Base-by-base conservation (phyloP, 2,797 vertebrate species). In the Lagocephalus sceleratus region DNA sequence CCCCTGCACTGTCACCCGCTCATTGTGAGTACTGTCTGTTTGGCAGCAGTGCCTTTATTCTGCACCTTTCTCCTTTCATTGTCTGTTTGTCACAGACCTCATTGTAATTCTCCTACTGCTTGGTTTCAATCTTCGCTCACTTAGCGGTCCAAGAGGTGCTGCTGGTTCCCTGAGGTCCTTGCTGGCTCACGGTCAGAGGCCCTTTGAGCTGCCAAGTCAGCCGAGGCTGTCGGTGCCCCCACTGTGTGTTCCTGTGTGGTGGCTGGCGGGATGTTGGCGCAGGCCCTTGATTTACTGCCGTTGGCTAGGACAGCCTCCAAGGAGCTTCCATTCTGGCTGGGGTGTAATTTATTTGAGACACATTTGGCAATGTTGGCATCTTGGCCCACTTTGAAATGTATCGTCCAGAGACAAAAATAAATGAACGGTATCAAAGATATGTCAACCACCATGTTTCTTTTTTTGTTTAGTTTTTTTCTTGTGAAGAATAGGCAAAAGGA, bases 281-380 rank as follows among this genome's bases (percentile, higher is more conserved):
- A 8, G 75, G 39, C 68, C 78, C 76, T 71, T 84, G 81, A 88
- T 88, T 89, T 87, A 85, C 78, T 72, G 85, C 87, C 83, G 84
- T 87, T 81, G 86, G 86, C 86, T 65, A 80, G 81, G 66, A 71
- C 63, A 47, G 57, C 82, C 82, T 86, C 81, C 66, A 70, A 83
- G 85, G 87, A 85, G 76, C 76, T 59, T 47, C 71, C 68, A 73
- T 75, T 75, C 82, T 84, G 83, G 77, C 77, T 66, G 63, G 76
- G 74, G 78, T 84, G 82, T 85, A 73, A 82, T 90, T 88, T 90
- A 83, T 88, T 88, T 86, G 80, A 76, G 84, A 80, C 81, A 68
- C 78, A 82, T 89, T 89, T 90, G 86, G 89, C 87, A 81, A 79
- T 12, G 56, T 32, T 5, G 63, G 56, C 78, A 71, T 82, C 73